Evolutionary conservation across 2,797 vertebrate species (phyloP).

Genomic region (Amniataba percoides): DNA sequence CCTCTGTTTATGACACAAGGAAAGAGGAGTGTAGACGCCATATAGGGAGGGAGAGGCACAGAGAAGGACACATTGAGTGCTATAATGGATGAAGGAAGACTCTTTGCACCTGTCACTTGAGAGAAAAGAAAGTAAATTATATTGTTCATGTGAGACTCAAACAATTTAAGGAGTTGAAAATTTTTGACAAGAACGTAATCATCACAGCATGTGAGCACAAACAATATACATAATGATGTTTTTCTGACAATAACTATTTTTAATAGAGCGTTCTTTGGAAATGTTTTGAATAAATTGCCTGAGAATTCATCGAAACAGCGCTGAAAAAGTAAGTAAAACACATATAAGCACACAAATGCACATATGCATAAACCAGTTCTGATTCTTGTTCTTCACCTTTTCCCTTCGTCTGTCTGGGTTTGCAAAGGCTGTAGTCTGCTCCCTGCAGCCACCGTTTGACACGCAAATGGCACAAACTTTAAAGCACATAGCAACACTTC

Average conservation of each 20-base stretch:
- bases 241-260: neutral
- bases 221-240: neutral
- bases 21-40: slow-evolving; percentile 59
- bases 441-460: slow-evolving; percentile 33
- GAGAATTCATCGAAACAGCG: neutral
- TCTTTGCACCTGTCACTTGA: slow-evolving; percentile 29
- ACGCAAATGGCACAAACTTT: slow-evolving; percentile 49
- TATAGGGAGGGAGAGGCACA: slow-evolving; percentile 36
- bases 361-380: neutral
- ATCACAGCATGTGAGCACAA: neutral
- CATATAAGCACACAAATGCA: neutral
- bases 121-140: slow-evolving; percentile 12
- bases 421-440: neutral
- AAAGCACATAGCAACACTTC: slow-evolving; percentile 37
- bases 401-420: neutral
- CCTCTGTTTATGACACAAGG: slow-evolving; percentile 59
- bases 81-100: slow-evolving; percentile 30
- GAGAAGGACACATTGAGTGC: slow-evolving; percentile 36
- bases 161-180: slow-evolving; percentile 7
- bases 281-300: neutral
- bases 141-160: slow-evolving; percentile 9
- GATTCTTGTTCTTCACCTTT: neutral
- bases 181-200: neutral
- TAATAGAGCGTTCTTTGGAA: neutral
- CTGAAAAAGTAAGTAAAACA: neutral